Percentiles rank a stretch among this genome's conserved stretches.
Conservation (phyloP, 2,113 vertebrate genomes). For the Carlito syrichta region DNA sequence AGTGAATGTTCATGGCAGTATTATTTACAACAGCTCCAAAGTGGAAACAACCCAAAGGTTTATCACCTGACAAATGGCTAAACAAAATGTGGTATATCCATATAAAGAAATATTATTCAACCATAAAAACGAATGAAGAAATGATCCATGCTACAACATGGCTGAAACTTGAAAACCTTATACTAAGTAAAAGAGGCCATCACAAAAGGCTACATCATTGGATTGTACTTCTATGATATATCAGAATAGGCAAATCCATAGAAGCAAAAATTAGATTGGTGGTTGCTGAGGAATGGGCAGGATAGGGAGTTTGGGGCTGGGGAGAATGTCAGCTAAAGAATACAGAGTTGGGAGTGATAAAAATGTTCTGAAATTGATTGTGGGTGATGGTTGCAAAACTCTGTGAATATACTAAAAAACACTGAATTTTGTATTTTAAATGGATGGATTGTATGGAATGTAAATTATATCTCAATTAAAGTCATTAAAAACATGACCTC, state of each 20-base stretch:
- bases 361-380: constrained; percentile 34
- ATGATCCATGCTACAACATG: not conserved
- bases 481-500: not conserved
- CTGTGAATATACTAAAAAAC: not conserved
- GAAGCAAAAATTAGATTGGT: constrained; percentile 41
- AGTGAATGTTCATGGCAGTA: not conserved
- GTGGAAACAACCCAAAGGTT: not conserved
- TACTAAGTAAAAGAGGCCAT: not conserved
- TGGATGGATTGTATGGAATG: not conserved
- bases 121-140: not conserved
- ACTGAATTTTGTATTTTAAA: not conserved
- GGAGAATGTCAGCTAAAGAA: not conserved
- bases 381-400: not conserved
- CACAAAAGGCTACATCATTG: not conserved
- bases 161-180: constrained; percentile 3
- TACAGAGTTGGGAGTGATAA: not conserved
- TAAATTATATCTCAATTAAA: constrained; percentile 25
- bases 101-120: constrained; percentile 11
- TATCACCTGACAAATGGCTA: not conserved
- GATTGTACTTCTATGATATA: constrained; percentile 34
- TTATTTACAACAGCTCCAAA: not conserved
- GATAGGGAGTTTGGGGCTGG: not conserved
- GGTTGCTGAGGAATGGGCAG: not conserved
- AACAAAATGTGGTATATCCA: constrained; percentile 26
- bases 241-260: not conserved